A percentile compares a stretch with the other conserved stretches of the same genome.
These are phyloP conservation scores for Drosophila nigricruria DNA, from an alignment of 2,888 invertebrate species.

Conservation along the genomic window DNA sequence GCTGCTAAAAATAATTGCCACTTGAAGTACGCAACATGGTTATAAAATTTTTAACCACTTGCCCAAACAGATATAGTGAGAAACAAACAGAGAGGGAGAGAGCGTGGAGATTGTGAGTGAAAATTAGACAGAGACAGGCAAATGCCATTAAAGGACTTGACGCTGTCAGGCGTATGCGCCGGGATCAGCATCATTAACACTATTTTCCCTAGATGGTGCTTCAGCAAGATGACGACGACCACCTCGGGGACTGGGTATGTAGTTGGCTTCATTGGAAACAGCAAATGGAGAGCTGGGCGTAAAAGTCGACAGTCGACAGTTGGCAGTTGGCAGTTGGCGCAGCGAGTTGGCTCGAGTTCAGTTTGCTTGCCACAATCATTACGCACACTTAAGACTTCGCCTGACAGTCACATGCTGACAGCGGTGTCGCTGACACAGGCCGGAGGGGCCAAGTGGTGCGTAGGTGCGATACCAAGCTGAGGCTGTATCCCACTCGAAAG, in stretches of 20 bases:
- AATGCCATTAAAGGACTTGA: constrained; percentile 68
- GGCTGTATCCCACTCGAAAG: constrained; percentile 41
- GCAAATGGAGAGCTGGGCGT: neutral
- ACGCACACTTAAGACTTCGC: constrained; percentile 70
- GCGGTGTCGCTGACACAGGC: constrained; percentile 43
- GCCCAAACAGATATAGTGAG: constrained; percentile 7
- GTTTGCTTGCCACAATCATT: constrained; percentile 76
- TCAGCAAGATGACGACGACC: constrained; percentile 61
- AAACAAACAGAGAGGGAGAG: neutral
- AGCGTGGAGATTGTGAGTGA: neutral
- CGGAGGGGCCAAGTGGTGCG: constrained; percentile 14
- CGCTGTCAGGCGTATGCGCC: constrained; percentile 58
- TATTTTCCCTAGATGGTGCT: constrained; percentile 77
- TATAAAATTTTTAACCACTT: constrained; percentile 54
- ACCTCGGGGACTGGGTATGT: constrained; percentile 1
- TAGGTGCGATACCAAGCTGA: neutral
- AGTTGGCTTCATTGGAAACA: neutral
- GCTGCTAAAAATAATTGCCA: constrained; percentile 58
- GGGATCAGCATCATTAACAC: constrained; percentile 80
- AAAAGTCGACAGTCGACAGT: constrained; percentile 1
- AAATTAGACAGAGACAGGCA: constrained; percentile 4
- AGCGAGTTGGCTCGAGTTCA: constrained; percentile 50
- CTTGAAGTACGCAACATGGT: constrained; percentile 59
- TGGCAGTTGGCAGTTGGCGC: constrained; percentile 14
- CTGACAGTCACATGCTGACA: constrained; percentile 59